Base-by-base conservation (phyloP, 2,113 vertebrate species). In the Melanerpes aurifrons region DNA sequence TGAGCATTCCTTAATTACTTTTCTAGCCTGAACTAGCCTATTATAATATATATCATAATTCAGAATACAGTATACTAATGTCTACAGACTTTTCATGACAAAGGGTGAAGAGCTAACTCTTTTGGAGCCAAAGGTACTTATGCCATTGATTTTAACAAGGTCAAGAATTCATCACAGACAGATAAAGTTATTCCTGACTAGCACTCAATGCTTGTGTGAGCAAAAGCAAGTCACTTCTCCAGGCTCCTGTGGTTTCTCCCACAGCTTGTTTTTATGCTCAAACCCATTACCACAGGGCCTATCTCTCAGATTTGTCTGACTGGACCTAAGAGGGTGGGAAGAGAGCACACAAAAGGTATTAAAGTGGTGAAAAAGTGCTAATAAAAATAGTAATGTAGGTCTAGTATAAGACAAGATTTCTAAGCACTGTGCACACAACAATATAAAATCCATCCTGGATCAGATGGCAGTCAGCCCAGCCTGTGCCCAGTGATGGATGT, bases 21-120 rank as follows among this genome's bases (percentile, higher is more conserved):
- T 95, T 96, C 95, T 86, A 94, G 94, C 77, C 91, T 58, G 43
- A 86, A 87, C 96, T 94, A 93, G 96, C 71, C 90, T 90, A 58
- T 90, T 92, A 48, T 92, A 95, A 95, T 95, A 85, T 86, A 87
- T 94, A 95, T 94, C 87, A 70, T 93, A 88, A 96, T 95, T 96
- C 74, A 87, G 45, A 88, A 87, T 67, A 70, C 45, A 84, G 50
- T 72, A 86, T 83, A 80, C 87, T 82, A 90, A 92, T 0, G 19
- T 94, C 82, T 94, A 70, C 76, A 86, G 54, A 83, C 93, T 94
- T 94, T 94, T 95, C 94, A 96, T 95, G 94, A 93, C 73, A 95
- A 89, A 96, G 63, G 26, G 14, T 50, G 56, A 94, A 93, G 80
- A 94, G 54, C 80, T 91, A 83, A 77, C 76, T 78, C 67, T 93